Evolutionary conservation across 2,797 vertebrate species (phyloP).

Genomic region (Cygnus olor): DNA sequence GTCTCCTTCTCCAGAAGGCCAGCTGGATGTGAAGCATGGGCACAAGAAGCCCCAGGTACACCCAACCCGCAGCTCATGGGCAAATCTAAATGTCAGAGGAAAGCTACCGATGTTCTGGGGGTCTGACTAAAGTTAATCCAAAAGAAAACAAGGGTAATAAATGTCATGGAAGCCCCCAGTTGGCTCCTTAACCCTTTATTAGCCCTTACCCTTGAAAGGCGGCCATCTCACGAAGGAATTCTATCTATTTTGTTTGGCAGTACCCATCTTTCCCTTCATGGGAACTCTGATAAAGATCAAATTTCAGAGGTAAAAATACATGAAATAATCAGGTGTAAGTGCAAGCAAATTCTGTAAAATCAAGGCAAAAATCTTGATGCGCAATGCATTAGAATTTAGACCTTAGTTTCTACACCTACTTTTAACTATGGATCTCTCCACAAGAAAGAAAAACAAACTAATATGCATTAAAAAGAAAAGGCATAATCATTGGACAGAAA

Average conservation of each 20-base stretch:
- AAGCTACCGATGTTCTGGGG: rapidly evolving
- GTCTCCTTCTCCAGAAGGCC: neutral
- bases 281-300: neutral
- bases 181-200: neutral
- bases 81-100: neutral
- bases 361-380: neutral
- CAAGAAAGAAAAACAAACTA: neutral
- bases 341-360: neutral
- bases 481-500: neutral
- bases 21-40: neutral
- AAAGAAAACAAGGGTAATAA: neutral
- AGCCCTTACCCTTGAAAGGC: neutral
- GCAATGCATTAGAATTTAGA: neutral
- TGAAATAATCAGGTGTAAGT: neutral
- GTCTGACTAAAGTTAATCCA: neutral
- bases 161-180: neutral
- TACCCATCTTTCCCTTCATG: neutral
- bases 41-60: neutral
- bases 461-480: neutral
- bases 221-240: neutral
- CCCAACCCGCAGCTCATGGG: neutral
- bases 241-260: neutral
- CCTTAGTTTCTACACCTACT: neutral
- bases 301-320: neutral
- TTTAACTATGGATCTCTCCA: neutral